These are phyloP conservation scores for Drosophila micromelanica DNA, from an alignment of 1,140 invertebrate species.

Conservation along the genomic window DNA sequence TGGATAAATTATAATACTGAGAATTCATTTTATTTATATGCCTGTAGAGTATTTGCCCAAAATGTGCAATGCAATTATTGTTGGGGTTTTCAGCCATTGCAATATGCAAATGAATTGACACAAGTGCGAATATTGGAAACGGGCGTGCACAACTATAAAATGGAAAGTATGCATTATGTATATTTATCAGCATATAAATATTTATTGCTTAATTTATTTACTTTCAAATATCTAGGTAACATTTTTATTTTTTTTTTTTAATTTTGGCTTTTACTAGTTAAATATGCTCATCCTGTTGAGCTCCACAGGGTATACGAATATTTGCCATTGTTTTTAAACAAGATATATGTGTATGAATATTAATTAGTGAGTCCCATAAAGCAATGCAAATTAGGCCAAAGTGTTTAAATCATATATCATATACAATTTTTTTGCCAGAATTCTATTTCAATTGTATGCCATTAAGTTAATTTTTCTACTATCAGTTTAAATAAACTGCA, in stretches of 20 bases:
- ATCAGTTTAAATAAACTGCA: constrained; percentile 27
- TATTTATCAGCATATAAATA: background rate
- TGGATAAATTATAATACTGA: constrained; percentile 62
- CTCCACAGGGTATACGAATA: constrained; percentile 7
- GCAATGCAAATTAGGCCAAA: constrained; percentile 40
- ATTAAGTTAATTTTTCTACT: background rate
- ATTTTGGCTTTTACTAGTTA: no score
- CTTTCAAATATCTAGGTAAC: no score
- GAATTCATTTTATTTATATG: constrained; percentile 67
- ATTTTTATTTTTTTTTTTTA: no score
- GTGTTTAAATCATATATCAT: constrained; percentile 38
- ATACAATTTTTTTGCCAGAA: background rate
- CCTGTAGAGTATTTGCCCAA: constrained; percentile 46
- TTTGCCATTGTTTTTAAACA: constrained; percentile 11
- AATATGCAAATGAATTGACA: constrained; percentile 49
- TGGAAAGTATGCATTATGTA: background rate
- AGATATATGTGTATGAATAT: constrained; percentile 39
- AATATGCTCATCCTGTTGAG: background rate
- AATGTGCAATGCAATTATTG: constrained; percentile 70
- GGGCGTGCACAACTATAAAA: background rate
- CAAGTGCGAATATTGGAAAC: background rate
- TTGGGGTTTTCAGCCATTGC: constrained; percentile 43
- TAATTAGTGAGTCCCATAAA: constrained; percentile 33
- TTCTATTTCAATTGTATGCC: background rate
- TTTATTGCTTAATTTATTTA: no score